A percentile compares a stretch with the other conserved stretches of the same genome.
Evolutionary conservation across 2,888 invertebrate species (phyloP).

Genomic region (Macrosiphum euphorbiae): DNA sequence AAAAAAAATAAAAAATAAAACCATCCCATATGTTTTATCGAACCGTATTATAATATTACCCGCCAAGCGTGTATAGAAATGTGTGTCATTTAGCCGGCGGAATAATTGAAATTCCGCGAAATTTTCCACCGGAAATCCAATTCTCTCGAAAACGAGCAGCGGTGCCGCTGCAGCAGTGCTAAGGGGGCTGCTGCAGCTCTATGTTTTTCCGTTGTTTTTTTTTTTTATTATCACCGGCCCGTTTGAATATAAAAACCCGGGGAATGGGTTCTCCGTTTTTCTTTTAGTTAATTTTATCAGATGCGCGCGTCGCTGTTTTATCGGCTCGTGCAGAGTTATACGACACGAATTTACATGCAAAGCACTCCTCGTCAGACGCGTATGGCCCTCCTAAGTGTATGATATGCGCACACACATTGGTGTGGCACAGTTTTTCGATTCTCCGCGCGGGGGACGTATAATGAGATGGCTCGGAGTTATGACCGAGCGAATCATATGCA

Average conservation of each 20-base stretch:
- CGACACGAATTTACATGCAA: conserved; percentile 62
- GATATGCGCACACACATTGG: not conserved
- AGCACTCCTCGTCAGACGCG: conserved; percentile 28
- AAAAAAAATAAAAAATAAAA: conserved; percentile 28
- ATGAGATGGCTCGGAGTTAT: conserved; percentile 43
- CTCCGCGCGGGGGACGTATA: not conserved
- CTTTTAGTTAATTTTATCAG: conserved; percentile 61
- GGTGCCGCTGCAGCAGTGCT: not conserved
- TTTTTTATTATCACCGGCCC: not conserved
- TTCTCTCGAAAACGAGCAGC: conserved; percentile 12
- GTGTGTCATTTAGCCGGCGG: conserved; percentile 45
- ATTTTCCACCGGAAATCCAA: conserved; percentile 58
- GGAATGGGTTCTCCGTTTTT: conserved; percentile 40
- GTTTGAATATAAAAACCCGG: conserved; percentile 23
- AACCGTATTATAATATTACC: conserved; percentile 15
- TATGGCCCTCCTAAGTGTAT: not conserved
- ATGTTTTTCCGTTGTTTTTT: not conserved
- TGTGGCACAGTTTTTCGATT: not conserved
- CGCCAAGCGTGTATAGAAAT: not conserved
- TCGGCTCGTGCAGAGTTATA: conserved; percentile 48
- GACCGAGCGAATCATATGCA: not conserved
- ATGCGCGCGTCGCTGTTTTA: conserved; percentile 46
- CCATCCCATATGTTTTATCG: conserved; percentile 31
- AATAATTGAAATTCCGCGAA: conserved; percentile 62
- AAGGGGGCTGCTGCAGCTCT: not conserved